Conservation (phyloP, 2,888 invertebrate species). For the Nomada ferruginata region DNA sequence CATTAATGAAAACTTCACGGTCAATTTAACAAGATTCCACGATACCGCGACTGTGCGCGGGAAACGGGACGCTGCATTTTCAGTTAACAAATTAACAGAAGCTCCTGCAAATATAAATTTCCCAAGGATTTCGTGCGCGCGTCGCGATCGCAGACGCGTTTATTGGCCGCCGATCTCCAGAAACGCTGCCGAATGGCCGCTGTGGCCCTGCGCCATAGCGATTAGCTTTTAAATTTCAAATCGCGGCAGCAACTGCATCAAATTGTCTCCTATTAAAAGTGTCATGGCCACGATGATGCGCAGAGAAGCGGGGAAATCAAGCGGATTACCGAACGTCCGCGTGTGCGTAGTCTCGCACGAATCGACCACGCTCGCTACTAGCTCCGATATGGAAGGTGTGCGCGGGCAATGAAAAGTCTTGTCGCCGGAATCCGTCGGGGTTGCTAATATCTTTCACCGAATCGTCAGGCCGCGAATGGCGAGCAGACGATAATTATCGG, state of each 20-base stretch:
- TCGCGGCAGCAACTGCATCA: slow-evolving; percentile 79
- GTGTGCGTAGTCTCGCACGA: slow-evolving; percentile 13
- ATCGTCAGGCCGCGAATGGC: background rate
- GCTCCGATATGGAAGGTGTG: slow-evolving; percentile 1
- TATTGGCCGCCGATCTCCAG: slow-evolving; percentile 34
- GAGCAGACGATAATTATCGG: background rate
- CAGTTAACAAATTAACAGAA: slow-evolving; percentile 38
- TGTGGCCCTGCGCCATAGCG: slow-evolving; percentile 56
- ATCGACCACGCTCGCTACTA: background rate
- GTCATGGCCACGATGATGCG: slow-evolving; percentile 78
- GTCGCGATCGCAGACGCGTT: slow-evolving; percentile 3
- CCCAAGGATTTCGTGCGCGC: background rate
- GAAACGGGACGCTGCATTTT: slow-evolving; percentile 36
- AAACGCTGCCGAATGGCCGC: slow-evolving; percentile 18
- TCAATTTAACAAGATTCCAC: slow-evolving; percentile 47
- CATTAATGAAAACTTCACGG: slow-evolving; percentile 47
- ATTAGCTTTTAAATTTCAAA: slow-evolving; percentile 80
- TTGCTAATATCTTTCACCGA: background rate
- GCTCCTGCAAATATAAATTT: slow-evolving; percentile 15
- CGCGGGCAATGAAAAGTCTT: background rate
- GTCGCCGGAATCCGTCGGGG: background rate
- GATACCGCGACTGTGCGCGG: slow-evolving; percentile 28
- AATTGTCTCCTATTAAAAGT: slow-evolving; percentile 83
- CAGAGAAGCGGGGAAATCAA: slow-evolving; percentile 46
- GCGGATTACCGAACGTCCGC: slow-evolving; percentile 50